Base-by-base conservation (phyloP, 2,888 invertebrate genomes). In the Liopterus haemorrhoidalis region DNA sequence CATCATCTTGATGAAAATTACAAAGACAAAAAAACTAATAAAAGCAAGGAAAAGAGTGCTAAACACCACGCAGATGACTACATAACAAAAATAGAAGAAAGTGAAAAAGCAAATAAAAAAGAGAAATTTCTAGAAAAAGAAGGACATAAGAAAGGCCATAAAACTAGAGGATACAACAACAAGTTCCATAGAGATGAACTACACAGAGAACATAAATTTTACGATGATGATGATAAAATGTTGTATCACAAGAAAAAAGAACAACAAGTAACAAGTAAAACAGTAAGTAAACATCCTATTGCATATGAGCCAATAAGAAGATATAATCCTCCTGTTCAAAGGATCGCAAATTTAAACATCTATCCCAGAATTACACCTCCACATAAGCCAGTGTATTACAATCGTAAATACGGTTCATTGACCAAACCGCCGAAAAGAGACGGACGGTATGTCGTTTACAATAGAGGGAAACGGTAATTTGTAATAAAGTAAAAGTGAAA, bases 131-230 rank as follows among this genome's bases (percentile, higher is more conserved):
- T 78, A 1, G 82, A 84, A 63, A 83, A 83, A 59, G 81, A 82
- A 52, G 84, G 82, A 0, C 84, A 85, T 61, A 84, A 83, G 60
- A 82, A 82, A 56, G 85, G 85, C 3, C 82, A 84, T 59, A 83
- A 83, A 62, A 82, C 82, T 2, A 82, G 81, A 64, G 85, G 85
- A 0, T 84, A 81, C 66, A 84, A 85, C 69, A 82, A 85, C 68
- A 82, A 82, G 55, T 81, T 82, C 65, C 82, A 82, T 68, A 82
- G 82, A 62, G 85, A 85, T 57, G 85, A 85, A 62, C 84, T 79
- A 66, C 80, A 82, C 62, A 83, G 81, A 58, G 83, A 84, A 59
- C 85, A 85, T 66, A 83, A 82, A 61, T 82, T 84, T 71, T 84
- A 84, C 67, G 83, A 83, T 54, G 81, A 82, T 64, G 76, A 70